phyloP scores from a whole-genome alignment of 2,113 vertebrate genomes.

The Hylia prasina region DNA sequence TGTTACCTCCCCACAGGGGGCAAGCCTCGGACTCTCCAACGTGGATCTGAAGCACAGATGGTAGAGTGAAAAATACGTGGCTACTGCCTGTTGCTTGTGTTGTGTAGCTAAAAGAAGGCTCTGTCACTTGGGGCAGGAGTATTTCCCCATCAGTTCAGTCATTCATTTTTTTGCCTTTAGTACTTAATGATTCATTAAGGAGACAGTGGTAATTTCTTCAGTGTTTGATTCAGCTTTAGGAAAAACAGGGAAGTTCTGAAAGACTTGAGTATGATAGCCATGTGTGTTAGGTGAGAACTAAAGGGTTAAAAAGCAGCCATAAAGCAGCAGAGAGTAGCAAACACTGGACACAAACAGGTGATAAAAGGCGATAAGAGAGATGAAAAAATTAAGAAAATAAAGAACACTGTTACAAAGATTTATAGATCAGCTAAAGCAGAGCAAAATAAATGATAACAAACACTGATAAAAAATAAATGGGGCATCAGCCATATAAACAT shows the following conservation, averaged over 20 bases:
- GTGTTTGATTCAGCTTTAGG: not conserved
- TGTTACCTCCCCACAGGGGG: not conserved
- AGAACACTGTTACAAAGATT: conserved; percentile 69
- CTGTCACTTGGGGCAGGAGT: not conserved
- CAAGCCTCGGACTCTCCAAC: not conserved
- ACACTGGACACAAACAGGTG: conserved; percentile 65
- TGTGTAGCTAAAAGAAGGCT: not conserved
- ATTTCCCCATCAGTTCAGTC: not conserved
- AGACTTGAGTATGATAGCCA: not conserved
- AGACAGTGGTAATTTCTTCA: not conserved
- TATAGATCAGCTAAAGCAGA: conserved; percentile 60
- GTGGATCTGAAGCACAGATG: not conserved
- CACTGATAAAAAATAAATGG: conserved; percentile 67
- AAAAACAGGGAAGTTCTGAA: not conserved
- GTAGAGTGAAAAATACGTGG: not conserved
- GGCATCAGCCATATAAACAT: conserved; percentile 65
- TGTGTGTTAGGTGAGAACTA: not conserved
- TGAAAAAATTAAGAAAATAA: conserved; percentile 69
- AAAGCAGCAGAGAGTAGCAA: conserved; percentile 27
- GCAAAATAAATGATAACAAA: conserved; percentile 65
- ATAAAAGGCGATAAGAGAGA: conserved; percentile 60
- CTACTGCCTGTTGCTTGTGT: not conserved
- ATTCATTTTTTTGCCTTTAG: not conserved
- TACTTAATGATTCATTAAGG: not conserved
- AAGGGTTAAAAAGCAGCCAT: not conserved